A percentile compares a stretch with the other conserved stretches of the same genome.
Evolutionary conservation across 2,113 vertebrate species (phyloP).

Genomic region (Peromyscus californicus): DNA sequence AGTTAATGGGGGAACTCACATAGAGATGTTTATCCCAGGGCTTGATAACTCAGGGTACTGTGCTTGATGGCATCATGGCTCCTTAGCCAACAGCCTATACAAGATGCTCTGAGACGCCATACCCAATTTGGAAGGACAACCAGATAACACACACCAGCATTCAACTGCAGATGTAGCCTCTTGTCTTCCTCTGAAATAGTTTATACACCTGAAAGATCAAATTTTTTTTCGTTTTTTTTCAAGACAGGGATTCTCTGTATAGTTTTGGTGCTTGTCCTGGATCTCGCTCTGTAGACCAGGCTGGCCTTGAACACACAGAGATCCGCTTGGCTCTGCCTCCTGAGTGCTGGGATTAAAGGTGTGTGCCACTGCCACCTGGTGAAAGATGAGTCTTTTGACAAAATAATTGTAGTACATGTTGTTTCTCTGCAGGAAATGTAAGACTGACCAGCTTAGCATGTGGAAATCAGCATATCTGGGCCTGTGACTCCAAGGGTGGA

Average conservation of each 20-base stretch:
- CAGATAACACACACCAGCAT: neutral
- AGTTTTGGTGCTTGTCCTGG: too few species aligned
- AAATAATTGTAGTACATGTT: neutral
- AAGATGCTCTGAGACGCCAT: fast-evolving
- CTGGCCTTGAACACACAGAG: too few species aligned
- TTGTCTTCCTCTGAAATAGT: neutral
- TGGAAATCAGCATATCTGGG: constrained; percentile 98
- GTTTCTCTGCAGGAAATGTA: constrained; percentile 88
- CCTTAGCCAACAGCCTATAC: neutral
- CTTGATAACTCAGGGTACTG: neutral
- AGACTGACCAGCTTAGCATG: constrained; percentile 94
- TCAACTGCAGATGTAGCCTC: neutral
- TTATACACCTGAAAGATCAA: neutral
- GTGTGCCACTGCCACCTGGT: too few species aligned
- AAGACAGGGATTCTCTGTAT: too few species aligned
- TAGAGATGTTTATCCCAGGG: fast-evolving
- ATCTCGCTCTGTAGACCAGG: too few species aligned
- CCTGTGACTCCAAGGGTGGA: constrained; percentile 93
- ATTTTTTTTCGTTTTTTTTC: too few species aligned
- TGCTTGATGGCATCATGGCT: fast-evolving
- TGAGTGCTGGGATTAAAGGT: too few species aligned
- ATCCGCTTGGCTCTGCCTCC: too few species aligned
- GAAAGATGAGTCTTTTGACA: neutral
- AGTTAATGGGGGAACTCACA: fast-evolving
- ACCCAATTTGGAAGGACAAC: fast-evolving